A percentile compares a stretch with the other conserved stretches of the same genome.
Evolutionary conservation across 2,113 vertebrate species (phyloP).

Genomic region (Dendrocopos noguchii): DNA sequence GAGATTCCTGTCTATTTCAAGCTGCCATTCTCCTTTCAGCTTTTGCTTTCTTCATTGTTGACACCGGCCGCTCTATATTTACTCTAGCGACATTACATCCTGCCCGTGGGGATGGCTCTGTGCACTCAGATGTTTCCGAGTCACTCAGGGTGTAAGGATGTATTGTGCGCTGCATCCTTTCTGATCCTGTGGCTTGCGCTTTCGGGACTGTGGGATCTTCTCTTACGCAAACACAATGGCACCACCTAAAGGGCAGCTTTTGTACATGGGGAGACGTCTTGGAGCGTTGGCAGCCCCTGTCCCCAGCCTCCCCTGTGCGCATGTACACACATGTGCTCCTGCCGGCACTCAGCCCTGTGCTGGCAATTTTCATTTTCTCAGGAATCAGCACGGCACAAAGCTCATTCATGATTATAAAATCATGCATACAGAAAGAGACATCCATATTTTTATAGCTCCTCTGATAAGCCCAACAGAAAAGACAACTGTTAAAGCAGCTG

Average conservation of each 20-base stretch:
- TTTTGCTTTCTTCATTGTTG: neutral
- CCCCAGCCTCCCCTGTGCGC: neutral
- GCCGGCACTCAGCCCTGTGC: neutral
- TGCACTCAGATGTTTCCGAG: slow-evolving; percentile 50
- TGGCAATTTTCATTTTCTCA: neutral
- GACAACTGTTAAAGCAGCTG: slow-evolving; percentile 53
- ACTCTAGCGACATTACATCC: slow-evolving; percentile 28
- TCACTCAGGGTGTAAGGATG: slow-evolving; percentile 13
- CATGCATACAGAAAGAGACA: neutral
- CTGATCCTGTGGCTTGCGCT: neutral
- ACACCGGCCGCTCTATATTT: slow-evolving; percentile 26
- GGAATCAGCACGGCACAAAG: neutral
- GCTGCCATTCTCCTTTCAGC: neutral
- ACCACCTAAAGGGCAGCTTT: slow-evolving; percentile 68
- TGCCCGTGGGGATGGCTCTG: neutral
- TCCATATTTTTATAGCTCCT: slow-evolving; percentile 14
- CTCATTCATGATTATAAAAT: slow-evolving; percentile 4
- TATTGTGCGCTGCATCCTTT: neutral
- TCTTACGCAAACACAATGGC: slow-evolving; percentile 70
- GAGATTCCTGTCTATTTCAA: neutral
- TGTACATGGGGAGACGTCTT: neutral
- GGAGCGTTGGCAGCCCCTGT: neutral
- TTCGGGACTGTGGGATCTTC: neutral
- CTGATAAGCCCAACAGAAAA: slow-evolving; percentile 21
- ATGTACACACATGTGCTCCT: neutral